These are phyloP conservation scores for Pecten maximus DNA, from an alignment of 2,888 invertebrate genomes.

Conservation along the genomic window DNA sequence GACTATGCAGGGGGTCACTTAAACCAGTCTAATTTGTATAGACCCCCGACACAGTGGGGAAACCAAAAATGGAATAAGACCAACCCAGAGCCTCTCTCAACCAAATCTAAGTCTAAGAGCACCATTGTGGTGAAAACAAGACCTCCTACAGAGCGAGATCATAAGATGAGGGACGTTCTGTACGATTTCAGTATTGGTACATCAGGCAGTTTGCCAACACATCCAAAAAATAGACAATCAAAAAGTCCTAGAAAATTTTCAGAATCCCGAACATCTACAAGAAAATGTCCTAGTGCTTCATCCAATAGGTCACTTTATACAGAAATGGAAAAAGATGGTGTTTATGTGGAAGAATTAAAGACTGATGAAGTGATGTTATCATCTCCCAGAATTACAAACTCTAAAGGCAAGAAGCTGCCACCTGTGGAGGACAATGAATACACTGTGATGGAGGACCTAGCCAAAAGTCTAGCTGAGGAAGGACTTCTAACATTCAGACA, in stretches of 20 bases:
- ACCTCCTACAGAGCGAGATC: conserved; percentile 44
- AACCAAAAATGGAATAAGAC: conserved; percentile 50
- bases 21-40: conserved; percentile 76
- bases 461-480: conserved; percentile 61
- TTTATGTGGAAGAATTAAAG: conserved; percentile 76
- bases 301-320: conserved; percentile 69
- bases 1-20: conserved; percentile 79
- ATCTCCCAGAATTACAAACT: conserved; percentile 47
- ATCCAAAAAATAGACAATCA: conserved; percentile 44
- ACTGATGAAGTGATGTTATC: conserved; percentile 72
- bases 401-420: conserved; percentile 31
- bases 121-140: background rate
- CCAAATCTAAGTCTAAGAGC: conserved; percentile 20
- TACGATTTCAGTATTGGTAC: conserved; percentile 78
- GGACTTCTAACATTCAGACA: conserved; percentile 67
- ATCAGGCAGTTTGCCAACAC: conserved; percentile 70
- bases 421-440: conserved; percentile 49
- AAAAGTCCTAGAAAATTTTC: conserved; percentile 50
- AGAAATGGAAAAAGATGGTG: conserved; percentile 71
- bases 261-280: conserved; percentile 44
- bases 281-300: conserved; percentile 52
- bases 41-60: conserved; percentile 55
- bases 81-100: background rate
- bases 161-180: conserved; percentile 72
- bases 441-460: conserved; percentile 61